Base-by-base conservation (phyloP, 2,113 vertebrate genomes). In the Syngnathus typhle region DNA sequence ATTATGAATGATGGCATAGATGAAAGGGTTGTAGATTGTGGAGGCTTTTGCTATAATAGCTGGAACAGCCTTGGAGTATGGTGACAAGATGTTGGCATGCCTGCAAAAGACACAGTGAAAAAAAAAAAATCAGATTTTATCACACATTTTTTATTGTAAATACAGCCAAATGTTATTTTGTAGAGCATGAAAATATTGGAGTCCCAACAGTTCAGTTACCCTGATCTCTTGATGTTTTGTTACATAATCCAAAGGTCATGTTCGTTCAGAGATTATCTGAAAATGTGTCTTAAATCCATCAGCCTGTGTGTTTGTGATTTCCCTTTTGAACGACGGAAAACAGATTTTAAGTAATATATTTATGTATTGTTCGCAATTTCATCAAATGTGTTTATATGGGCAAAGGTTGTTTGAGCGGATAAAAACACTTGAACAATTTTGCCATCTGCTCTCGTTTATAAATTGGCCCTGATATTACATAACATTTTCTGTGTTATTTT, bases 11-110 rank as follows among this genome's bases (percentile, higher is more conserved):
- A 98, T 95, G 64, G 95, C 95, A 0, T 98, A 98, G 84, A 98
- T 93, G 63, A 98, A 94, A 56, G 96, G 95, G 73, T 98, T 98
- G 87, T 98, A 94, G 82, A 98, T 94, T 32, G 95, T 87, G 44
- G 95, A 98, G 68, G 95, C 93, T 82, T 98, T 98, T 79, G 96
- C 96, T 64, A 96, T 95, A 82, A 98, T 87, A 11, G 95, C 95
- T 32, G 96, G 95, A 66, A 98, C 88, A 0, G 95, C 91, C 73
- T 92, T 96, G 86, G 90, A 90, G 80, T 95, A 95, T 2, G 95
- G 94, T 0, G 94, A 93, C 64, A 98, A 85, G 58, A 94, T 47
- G 0, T 92, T 87, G 0, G 93, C 83, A 1, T 98, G 90, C 76
- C 96, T 97, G 82, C 0, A 63, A 18, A 23, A 74, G 49, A 73